Evolutionary conservation across 2,797 vertebrate genomes (phyloP).

Genomic region (Pyrrhura leucotis): DNA sequence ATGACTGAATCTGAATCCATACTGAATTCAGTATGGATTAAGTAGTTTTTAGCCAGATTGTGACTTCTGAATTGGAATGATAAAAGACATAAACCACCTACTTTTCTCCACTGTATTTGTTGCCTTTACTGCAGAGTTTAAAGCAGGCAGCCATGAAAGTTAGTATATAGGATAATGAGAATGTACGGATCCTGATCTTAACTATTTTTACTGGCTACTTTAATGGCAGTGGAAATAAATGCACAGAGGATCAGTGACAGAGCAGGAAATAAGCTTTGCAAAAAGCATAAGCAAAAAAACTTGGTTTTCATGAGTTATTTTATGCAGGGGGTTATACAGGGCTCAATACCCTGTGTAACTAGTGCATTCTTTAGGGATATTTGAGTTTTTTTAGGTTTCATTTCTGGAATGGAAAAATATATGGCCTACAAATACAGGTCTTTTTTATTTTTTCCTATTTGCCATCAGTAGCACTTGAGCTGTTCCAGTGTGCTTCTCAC

Average conservation of each 20-base stretch:
- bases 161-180: neutral
- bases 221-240: neutral
- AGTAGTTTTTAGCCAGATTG: neutral
- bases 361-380: neutral
- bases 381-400: neutral
- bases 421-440: neutral
- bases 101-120: neutral
- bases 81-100: neutral
- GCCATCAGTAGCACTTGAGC: neutral
- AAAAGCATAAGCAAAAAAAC: neutral
- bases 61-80: neutral
- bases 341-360: neutral
- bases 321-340: neutral
- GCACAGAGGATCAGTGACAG: neutral
- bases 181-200: neutral
- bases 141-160: neutral
- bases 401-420: neutral
- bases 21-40: neutral
- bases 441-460: neutral
- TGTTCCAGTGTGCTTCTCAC: neutral
- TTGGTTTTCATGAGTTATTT: neutral
- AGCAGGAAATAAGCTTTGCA: neutral
- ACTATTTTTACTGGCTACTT: neutral
- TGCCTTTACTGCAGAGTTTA: neutral
- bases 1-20: neutral